phyloP scores from a whole-genome alignment of 2,888 invertebrate species.

The Clunio marinus region DNA sequence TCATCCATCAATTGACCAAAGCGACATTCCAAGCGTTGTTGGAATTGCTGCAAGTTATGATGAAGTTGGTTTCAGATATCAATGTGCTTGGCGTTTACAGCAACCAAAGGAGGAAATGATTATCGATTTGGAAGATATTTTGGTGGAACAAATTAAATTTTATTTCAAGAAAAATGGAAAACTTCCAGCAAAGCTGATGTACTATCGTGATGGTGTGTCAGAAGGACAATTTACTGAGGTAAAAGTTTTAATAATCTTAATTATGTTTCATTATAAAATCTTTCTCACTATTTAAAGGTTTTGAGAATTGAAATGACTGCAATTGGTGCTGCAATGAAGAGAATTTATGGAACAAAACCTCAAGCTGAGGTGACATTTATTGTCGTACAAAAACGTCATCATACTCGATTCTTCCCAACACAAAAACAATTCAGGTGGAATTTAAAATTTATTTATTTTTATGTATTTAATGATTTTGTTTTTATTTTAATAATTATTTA shows the following conservation, averaged over 20 bases:
- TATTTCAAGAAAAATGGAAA: constrained; percentile 45
- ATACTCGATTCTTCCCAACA: constrained; percentile 65
- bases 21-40: constrained; percentile 59
- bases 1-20: constrained; percentile 77
- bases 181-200: constrained; percentile 50
- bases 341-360: constrained; percentile 45
- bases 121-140: constrained; percentile 64
- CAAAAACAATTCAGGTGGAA: neutral
- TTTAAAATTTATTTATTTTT: too few relatives aligned
- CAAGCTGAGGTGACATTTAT: constrained; percentile 82
- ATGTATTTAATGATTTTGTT: too few relatives aligned
- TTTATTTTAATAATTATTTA: too few relatives aligned
- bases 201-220: constrained; percentile 82
- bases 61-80: constrained; percentile 62
- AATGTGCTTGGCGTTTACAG: constrained; percentile 74
- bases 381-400: constrained; percentile 95
- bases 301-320: constrained; percentile 62
- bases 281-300: constrained; percentile 52
- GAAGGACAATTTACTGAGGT: constrained; percentile 72
- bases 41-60: constrained; percentile 75
- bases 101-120: constrained; percentile 71
- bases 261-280: too few relatives aligned
- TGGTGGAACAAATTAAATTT: constrained; percentile 54
- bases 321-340: constrained; percentile 63
- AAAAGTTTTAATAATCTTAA: too few relatives aligned